phyloP scores from a whole-genome alignment of 1,140 invertebrate species.

The Pteromalus puparum region DNA sequence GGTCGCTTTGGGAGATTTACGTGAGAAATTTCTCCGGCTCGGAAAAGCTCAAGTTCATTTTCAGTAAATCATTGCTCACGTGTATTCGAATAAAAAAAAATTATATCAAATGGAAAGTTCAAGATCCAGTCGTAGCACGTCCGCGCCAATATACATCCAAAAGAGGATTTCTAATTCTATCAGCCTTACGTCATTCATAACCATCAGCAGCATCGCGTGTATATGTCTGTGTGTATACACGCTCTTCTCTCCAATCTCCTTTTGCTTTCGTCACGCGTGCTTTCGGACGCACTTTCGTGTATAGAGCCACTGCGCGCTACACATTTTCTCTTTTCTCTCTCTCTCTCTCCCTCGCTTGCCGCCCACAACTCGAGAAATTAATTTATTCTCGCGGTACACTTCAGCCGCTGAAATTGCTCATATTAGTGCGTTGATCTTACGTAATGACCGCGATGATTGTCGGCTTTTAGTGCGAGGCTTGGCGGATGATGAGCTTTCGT shows the following conservation, averaged over 20 bases:
- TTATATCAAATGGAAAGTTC: no score
- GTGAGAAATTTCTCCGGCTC: no score
- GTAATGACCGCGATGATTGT: constrained; percentile 20
- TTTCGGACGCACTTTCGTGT: constrained; percentile 13
- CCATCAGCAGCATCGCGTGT: background rate
- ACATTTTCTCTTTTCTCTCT: constrained; percentile 16
- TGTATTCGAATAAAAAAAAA: no score
- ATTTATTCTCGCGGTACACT: constrained; percentile 24
- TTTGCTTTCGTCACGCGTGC: constrained; percentile 39
- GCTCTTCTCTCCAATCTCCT: background rate
- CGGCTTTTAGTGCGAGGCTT: background rate
- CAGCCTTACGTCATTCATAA: constrained; percentile 33
- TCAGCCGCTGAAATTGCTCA: background rate
- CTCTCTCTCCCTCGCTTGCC: constrained; percentile 26
- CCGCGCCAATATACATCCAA: constrained; percentile 9
- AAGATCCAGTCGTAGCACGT: background rate
- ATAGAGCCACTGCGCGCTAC: constrained; percentile 9
- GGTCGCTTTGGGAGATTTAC: no score
- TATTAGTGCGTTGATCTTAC: constrained; percentile 28
- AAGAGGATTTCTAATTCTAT: constrained; percentile 43
- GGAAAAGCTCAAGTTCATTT: no score
- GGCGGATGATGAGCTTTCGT: background rate
- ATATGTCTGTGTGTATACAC: background rate
- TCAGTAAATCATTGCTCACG: no score
- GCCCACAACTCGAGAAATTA: constrained; percentile 32